Evolutionary conservation across 2,797 vertebrate species (phyloP).

Genomic region (Mionectes olivaceus): DNA sequence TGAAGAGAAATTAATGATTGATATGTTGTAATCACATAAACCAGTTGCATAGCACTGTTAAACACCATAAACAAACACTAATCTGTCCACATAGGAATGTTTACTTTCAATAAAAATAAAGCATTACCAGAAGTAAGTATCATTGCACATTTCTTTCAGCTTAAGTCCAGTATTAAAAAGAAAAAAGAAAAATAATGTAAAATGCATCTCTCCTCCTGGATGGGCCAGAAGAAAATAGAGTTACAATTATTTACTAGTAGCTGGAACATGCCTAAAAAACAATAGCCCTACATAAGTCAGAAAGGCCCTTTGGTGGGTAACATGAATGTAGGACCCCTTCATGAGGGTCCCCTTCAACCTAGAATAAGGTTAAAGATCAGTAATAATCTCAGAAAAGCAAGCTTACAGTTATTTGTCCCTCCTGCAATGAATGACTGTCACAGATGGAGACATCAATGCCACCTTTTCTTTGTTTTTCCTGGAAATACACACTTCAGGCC

Average conservation of each 20-base stretch:
- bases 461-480: not conserved
- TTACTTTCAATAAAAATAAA: not conserved
- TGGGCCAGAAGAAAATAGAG: not conserved
- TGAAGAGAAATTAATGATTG: slow-evolving; percentile 15
- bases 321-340: not conserved
- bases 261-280: not conserved
- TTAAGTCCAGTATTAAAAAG: not conserved
- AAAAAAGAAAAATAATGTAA: not conserved
- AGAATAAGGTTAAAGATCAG: not conserved
- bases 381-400: not conserved
- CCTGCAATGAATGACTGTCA: not conserved
- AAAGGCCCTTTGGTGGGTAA: not conserved
- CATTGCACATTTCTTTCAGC: not conserved
- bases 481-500: not conserved
- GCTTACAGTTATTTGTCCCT: not conserved
- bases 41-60: slow-evolving; percentile 31
- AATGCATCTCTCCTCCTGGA: not conserved
- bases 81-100: not conserved
- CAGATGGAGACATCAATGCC: not conserved
- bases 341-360: not conserved
- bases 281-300: not conserved
- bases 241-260: not conserved
- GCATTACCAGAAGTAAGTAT: not conserved
- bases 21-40: slow-evolving; percentile 51
- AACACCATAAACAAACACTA: not conserved